Evolutionary conservation across 2,888 invertebrate species (phyloP), one percentile per base, ranked within the genome.

Genomic region (Phania funesta): DNA sequence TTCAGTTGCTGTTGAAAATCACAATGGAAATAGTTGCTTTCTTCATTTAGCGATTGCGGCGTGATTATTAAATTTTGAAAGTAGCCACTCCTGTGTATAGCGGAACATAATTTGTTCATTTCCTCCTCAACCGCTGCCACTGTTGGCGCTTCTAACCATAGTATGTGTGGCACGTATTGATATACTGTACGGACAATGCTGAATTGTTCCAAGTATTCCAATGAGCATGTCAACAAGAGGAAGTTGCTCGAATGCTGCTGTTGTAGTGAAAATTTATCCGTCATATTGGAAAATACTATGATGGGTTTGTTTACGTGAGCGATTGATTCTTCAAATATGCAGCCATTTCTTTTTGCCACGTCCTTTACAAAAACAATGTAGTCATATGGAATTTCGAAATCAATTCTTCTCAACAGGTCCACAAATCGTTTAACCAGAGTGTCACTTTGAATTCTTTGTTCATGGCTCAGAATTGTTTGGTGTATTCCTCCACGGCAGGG

Each of bases 151-250:
- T 60, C 9, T 1, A 35, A 8, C 52, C 46, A 62, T 58, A 79
- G 44, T 3, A 79, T 8, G 52, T 79, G 78, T 5, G 48, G 71
- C 20, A 79, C 71, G 24, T 65, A 58, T 20, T 79, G 71, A 44
- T 35, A 73, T 5, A 50, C 7, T 0, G 44, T 52, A 29, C 67
- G 58, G 2, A 22, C 32, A 24, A 79, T 60, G 8, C 9, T 26
- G 0, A 16, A 20, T 13, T 58, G n/a, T 2, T 58, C 24, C 3
- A 79, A 65, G 56, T 79, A 79, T 18, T 41, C 11, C 16, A 7
- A 7, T 9, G 78, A 73, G n/a, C 78, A 79, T 1, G 70, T 22
- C 1, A 73, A 1, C 5, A 79, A n/a, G 6, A 79, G 9, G 4
- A 73, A 58, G 8, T 73, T 46, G 8, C 32, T 71, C 1, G 78